phyloP scores from a whole-genome alignment of 2,797 vertebrate genomes.

The Picus viridis region DNA sequence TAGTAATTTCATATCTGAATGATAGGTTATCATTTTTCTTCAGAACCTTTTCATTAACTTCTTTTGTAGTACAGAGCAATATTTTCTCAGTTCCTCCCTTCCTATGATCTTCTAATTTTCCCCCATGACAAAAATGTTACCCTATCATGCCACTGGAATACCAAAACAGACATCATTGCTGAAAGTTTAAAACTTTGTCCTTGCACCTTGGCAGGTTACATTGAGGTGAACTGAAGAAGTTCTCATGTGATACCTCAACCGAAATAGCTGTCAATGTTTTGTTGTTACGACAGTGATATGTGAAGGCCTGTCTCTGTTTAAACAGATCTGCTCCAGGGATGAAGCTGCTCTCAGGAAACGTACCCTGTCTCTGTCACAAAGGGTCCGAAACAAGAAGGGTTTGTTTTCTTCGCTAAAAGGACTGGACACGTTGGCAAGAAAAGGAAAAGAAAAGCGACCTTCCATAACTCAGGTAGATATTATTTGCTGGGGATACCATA shows the following conservation, averaged over 20 bases:
- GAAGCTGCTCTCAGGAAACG: conserved; percentile 89
- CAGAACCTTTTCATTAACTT: neutral
- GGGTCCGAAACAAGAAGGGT: conserved; percentile 84
- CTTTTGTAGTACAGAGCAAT: neutral
- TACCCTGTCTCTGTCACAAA: conserved; percentile 86
- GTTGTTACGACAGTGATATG: neutral
- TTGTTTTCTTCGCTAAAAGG: conserved; percentile 94
- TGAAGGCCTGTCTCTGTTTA: conserved; percentile 21
- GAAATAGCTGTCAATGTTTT: neutral
- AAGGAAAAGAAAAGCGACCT: conserved; percentile 87
- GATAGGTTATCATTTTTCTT: neutral
- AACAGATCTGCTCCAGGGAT: conserved; percentile 91
- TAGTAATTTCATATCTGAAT: neutral
- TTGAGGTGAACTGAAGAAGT: neutral
- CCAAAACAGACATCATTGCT: neutral
- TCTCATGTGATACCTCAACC: neutral
- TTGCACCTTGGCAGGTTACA: neutral
- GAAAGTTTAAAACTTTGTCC: neutral
- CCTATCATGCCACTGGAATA: rapidly evolving
- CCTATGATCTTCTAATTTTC: neutral
- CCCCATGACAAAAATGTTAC: neutral
- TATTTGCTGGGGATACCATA: neutral
- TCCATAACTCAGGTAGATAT: conserved; percentile 86
- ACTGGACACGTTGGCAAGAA: conserved; percentile 89
- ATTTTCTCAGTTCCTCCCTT: neutral